phyloP scores from a whole-genome alignment of 2,797 vertebrate genomes.

The Falco cherrug region DNA sequence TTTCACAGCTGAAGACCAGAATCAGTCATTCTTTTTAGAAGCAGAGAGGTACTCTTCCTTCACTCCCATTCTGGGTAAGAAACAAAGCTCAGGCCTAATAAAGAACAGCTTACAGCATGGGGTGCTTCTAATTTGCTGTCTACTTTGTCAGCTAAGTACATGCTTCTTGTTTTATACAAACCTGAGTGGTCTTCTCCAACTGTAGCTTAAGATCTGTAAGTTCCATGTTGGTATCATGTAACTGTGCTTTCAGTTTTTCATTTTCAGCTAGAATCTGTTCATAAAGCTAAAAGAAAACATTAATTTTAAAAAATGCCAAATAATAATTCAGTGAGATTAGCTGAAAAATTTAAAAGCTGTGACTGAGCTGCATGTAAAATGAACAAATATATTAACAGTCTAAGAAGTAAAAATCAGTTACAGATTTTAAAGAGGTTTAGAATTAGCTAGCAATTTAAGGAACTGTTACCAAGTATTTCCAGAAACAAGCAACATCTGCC shows the following conservation, averaged over 20 bases:
- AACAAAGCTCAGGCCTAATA: background rate
- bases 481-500: background rate
- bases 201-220: constrained; percentile 95
- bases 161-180: constrained; percentile 68
- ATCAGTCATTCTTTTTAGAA: background rate
- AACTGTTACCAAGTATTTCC: background rate
- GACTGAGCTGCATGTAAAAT: background rate
- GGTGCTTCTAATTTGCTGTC: background rate
- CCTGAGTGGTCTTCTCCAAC: constrained; percentile 97
- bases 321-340: background rate
- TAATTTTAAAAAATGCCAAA: background rate
- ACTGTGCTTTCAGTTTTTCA: constrained; percentile 96
- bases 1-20: background rate
- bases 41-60: background rate
- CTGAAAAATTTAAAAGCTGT: background rate
- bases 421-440: background rate
- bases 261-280: constrained; percentile 98
- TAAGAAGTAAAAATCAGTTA: background rate
- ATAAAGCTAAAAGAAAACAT: constrained; percentile 86
- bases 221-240: constrained; percentile 95
- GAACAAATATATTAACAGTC: background rate
- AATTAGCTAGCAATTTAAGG: background rate
- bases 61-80: background rate
- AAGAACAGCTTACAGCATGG: background rate
- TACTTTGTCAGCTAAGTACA: background rate